Conservation (phyloP, 1,140 invertebrate genomes). For the Bombus difficillimus region DNA sequence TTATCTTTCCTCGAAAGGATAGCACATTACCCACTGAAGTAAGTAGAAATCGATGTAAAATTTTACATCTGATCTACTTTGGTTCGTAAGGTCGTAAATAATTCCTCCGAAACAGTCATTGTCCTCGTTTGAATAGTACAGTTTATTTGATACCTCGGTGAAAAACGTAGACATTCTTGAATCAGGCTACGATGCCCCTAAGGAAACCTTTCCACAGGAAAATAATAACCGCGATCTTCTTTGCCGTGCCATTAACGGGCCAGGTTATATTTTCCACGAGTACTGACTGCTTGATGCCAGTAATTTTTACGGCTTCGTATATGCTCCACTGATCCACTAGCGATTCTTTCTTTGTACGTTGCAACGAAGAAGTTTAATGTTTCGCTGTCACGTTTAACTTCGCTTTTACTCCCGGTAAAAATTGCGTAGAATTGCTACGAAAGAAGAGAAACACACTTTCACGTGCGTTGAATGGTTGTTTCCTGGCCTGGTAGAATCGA, state of each 20-base stretch:
- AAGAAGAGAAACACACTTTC: slow-evolving; percentile 31
- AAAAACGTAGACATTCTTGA: neutral
- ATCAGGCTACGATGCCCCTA: too few relatives aligned
- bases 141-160: neutral
- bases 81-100: neutral
- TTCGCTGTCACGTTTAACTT: neutral
- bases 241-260: neutral
- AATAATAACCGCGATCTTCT: neutral
- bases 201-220: neutral
- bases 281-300: neutral
- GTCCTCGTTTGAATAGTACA: neutral
- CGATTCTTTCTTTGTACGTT: slow-evolving; percentile 7
- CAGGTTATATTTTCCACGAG: neutral
- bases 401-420: slow-evolving; percentile 17
- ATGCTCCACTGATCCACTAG: slow-evolving; percentile 52
- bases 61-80: neutral
- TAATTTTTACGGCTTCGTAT: slow-evolving; percentile 22
- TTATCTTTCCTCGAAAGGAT: neutral
- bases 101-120: neutral
- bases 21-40: too few relatives aligned
- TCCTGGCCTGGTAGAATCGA: too few relatives aligned
- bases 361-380: slow-evolving; percentile 39
- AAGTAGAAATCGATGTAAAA: neutral
- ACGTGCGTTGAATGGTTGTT: neutral
- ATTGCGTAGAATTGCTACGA: neutral